Evolutionary conservation across 2,113 vertebrate genomes (phyloP).

Genomic region (Turdus rufiventris): DNA sequence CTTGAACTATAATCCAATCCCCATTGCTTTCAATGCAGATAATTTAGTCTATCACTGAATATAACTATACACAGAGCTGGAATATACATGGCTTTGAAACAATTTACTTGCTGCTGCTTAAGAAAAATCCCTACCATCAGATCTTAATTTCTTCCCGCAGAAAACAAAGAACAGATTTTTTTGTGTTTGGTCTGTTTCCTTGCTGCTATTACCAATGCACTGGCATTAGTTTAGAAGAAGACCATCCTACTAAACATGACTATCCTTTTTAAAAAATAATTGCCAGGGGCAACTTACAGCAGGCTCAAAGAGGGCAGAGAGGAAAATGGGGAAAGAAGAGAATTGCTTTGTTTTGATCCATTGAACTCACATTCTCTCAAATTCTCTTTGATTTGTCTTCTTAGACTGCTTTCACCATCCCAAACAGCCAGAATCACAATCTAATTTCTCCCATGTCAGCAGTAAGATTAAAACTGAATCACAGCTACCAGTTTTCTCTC

Average conservation of each 20-base stretch:
- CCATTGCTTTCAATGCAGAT: neutral
- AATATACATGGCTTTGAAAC: neutral
- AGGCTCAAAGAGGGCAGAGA: neutral
- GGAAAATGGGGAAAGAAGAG: neutral
- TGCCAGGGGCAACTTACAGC: neutral
- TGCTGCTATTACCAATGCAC: neutral
- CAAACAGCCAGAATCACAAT: neutral
- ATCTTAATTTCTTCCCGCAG: neutral
- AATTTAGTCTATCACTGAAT: neutral
- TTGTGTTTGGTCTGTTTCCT: neutral
- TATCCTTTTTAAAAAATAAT: conserved; percentile 21
- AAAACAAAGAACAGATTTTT: conserved; percentile 43
- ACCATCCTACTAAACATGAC: neutral
- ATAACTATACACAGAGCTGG: neutral
- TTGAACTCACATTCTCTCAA: neutral
- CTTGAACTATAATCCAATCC: neutral
- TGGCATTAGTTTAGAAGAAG: conserved; percentile 42
- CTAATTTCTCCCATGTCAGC: neutral
- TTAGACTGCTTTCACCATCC: neutral
- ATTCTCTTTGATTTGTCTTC: conserved; percentile 13
- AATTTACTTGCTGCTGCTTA: neutral
- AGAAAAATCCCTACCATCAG: conserved; percentile 1
- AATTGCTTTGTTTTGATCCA: conserved; percentile 36
- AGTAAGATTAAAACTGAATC: neutral
- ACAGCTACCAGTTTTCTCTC: neutral